A percentile compares a stretch with the other conserved stretches of the same genome.
These are phyloP conservation scores for Synergus laeviventris DNA, from an alignment of 2,888 invertebrate species.

Conservation along the genomic window DNA sequence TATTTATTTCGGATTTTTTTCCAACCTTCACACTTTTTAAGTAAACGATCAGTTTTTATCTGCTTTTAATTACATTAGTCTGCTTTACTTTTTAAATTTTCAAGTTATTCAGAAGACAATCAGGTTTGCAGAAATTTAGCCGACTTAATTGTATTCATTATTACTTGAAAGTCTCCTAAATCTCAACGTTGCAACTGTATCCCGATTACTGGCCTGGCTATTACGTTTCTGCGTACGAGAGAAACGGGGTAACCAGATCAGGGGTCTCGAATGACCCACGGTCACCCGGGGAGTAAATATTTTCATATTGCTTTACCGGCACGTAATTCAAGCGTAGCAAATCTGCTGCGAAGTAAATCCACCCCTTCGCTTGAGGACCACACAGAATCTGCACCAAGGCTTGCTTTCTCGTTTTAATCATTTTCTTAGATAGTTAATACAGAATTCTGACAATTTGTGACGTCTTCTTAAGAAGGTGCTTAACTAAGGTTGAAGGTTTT, in stretches of 20 bases:
- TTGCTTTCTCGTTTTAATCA: background rate
- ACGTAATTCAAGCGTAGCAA: conserved; percentile 72
- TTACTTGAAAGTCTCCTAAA: background rate
- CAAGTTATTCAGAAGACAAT: too few species aligned
- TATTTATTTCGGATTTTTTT: background rate
- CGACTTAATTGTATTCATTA: background rate
- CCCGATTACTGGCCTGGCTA: conserved; percentile 61
- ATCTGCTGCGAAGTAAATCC: conserved; percentile 58
- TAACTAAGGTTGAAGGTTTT: too few species aligned
- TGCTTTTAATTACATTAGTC: too few species aligned
- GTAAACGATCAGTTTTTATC: too few species aligned
- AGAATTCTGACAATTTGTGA: too few species aligned
- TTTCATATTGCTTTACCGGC: conserved; percentile 73
- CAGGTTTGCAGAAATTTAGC: too few species aligned
- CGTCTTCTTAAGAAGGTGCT: too few species aligned
- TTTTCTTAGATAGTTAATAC: background rate
- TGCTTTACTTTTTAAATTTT: too few species aligned
- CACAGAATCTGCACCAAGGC: conserved; percentile 47
- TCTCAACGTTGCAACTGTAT: conserved; percentile 46
- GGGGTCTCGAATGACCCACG: conserved; percentile 73
- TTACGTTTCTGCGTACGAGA: conserved; percentile 65
- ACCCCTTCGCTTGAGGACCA: conserved; percentile 54
- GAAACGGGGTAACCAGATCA: conserved; percentile 71
- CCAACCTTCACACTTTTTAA: background rate
- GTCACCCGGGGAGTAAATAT: conserved; percentile 71